Conservation (phyloP, 2,113 vertebrate genomes). For the Balaenoptera acutorostrata region DNA sequence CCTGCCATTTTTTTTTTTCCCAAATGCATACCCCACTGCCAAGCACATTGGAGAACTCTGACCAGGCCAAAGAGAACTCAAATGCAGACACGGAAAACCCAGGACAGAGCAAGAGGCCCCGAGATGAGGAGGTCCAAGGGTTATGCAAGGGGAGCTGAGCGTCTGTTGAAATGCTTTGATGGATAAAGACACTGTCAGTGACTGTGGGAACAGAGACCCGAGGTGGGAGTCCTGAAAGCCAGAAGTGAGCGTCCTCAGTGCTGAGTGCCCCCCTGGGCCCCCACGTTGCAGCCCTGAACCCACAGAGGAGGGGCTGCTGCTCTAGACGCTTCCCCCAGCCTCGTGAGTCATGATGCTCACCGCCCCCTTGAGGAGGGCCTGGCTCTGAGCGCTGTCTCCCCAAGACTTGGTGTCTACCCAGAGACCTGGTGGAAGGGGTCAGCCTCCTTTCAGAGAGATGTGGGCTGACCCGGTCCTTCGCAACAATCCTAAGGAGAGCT, state of each 20-base stretch:
- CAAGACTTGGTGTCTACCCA: neutral
- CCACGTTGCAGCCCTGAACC: neutral
- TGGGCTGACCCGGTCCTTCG: neutral
- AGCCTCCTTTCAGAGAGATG: neutral
- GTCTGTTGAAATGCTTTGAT: neutral
- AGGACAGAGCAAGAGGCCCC: neutral
- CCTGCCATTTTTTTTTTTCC: neutral
- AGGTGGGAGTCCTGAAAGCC: fast-evolving
- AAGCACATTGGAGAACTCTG: neutral
- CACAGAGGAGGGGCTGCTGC: neutral
- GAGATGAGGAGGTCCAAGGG: neutral
- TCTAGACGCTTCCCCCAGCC: neutral
- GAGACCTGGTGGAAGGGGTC: neutral
- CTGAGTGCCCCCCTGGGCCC: fast-evolving
- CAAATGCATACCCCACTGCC: neutral
- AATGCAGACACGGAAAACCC: fast-evolving
- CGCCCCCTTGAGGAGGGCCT: neutral
- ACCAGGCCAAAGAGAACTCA: neutral
- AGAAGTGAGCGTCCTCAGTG: neutral
- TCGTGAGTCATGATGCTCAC: fast-evolving
- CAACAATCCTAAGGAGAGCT: neutral
- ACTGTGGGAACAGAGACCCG: neutral
- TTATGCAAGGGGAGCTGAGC: fast-evolving
- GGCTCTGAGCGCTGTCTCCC: neutral
- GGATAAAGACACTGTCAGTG: neutral